phyloP scores from a whole-genome alignment of 2,797 vertebrate genomes.

The Lepus oiostolus region DNA sequence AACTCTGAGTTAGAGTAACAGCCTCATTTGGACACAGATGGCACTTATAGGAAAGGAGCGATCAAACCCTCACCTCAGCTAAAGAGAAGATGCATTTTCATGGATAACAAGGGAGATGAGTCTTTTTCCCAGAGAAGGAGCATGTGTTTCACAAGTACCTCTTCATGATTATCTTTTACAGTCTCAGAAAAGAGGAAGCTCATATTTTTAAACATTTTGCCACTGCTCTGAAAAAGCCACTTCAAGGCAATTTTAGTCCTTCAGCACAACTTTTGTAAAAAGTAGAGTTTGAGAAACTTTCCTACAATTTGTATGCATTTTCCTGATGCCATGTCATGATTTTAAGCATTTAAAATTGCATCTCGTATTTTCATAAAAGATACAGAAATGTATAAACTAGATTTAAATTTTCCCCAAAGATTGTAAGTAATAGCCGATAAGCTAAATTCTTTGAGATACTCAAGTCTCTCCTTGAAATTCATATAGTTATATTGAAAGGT shows the following conservation, averaged over 20 bases:
- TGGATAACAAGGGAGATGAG: constrained; percentile 61
- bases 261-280: neutral
- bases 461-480: constrained; percentile 15
- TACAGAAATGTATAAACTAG: neutral
- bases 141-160: constrained; percentile 31
- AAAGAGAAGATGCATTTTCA: constrained; percentile 71
- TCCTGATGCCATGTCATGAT: neutral
- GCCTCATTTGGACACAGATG: constrained; percentile 73
- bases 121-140: constrained; percentile 38
- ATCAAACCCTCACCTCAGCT: constrained; percentile 43
- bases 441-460: neutral
- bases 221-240: neutral
- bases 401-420: neutral
- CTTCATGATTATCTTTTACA: constrained; percentile 54
- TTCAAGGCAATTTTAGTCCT: neutral
- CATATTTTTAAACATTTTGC: constrained; percentile 63
- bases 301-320: neutral
- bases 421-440: neutral
- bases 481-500: neutral
- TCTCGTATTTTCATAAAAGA: neutral
- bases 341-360: constrained; percentile 20
- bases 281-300: constrained; percentile 31
- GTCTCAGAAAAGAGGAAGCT: constrained; percentile 33
- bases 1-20: constrained; percentile 71
- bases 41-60: constrained; percentile 29